Evolutionary conservation across 2,113 vertebrate species (phyloP), one percentile per base, ranked within the genome.

Genomic region (Microcebus jonahi): DNA sequence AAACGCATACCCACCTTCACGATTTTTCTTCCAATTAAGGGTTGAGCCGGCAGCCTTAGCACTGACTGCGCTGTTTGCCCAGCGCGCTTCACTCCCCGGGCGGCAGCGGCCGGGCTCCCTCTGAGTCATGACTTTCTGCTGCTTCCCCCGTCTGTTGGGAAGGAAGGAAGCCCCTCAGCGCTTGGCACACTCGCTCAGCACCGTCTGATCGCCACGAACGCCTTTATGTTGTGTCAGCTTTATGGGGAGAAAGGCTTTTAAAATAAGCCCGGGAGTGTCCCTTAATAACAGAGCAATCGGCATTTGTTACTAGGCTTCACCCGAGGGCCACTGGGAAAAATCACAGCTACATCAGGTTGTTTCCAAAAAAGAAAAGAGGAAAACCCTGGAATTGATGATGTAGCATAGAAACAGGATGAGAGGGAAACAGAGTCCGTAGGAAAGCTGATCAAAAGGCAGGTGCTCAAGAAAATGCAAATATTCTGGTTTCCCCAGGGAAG

Each of bases 201-300:
- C 55, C 15, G 6, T 36, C 14, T 48, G 77, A 36, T 50, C 20
- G 1, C 29, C 50, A 34, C 0, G 0, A 82, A 76, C 3, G 25
- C 75, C 61, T 50, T 88, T 50, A 17, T 10, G 8, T 65, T 12
- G 8, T 79, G 55, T 88, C 76, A 25, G 55, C 31, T 61, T 80
- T 57, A 39, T 15, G 53, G 96, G 71, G 25, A 92, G 83, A 94
- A 94, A 89, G 6, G 67, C 83, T 95, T 83, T 88, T 73, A 53
- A 70, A 97, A 88, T 84, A 83, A 94, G 48, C 45, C 29, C 57
- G 75, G 42, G 53, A 36, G 55, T 61, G 36, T 71, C 53, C 79
- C 68, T 88, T 90, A 73, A 88, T 61, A 84, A 90, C 93, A 94
- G 57, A 71, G 36, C 48, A 57, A 71, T 48, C 76, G 90, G 90